A percentile compares a stretch with the other conserved stretches of the same genome.
Evolutionary conservation across 1,140 invertebrate genomes (phyloP).

Genomic region (Onthophagus taurus): DNA sequence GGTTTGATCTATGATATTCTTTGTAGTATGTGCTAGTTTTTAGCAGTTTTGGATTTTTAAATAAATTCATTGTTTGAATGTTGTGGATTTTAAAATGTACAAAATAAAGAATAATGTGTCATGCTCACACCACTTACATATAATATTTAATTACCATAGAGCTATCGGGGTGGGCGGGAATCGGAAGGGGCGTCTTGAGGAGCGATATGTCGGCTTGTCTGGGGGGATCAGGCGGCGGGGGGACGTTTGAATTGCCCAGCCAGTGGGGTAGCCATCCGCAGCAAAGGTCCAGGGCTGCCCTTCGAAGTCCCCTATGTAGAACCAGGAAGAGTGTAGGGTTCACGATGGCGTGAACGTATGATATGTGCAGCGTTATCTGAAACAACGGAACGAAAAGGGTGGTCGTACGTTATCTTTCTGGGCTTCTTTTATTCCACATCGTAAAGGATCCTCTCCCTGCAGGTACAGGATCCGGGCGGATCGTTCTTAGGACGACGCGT

Average conservation of each 20-base stretch:
- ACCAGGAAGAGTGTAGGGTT: slow-evolving; percentile 74
- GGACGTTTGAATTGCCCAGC: slow-evolving; percentile 24
- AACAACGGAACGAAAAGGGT: no score
- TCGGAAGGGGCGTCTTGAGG: slow-evolving; percentile 42
- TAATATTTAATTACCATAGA: slow-evolving; percentile 60
- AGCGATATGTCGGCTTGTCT: slow-evolving; percentile 40
- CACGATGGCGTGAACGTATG: slow-evolving; percentile 77
- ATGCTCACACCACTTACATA: slow-evolving; percentile 51
- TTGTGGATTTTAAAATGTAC: no score
- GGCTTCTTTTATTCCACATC: no score
- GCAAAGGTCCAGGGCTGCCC: slow-evolving; percentile 59
- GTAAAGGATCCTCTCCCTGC: no score
- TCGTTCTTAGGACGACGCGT: no score
- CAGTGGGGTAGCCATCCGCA: slow-evolving; percentile 61
- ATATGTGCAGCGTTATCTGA: slow-evolving; percentile 77
- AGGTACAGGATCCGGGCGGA: no score
- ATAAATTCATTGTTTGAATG: background rate
- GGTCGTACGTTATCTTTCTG: no score
- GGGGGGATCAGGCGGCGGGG: slow-evolving; percentile 38
- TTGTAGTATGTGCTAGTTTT: background rate
- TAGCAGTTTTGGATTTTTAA: background rate
- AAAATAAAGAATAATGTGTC: slow-evolving; percentile 19
- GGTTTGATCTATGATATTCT: background rate
- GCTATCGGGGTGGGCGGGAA: slow-evolving; percentile 45
- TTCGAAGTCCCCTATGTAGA: slow-evolving; percentile 63